These are phyloP conservation scores for Alligator sinensis DNA, from an alignment of 2,113 vertebrate genomes.

Conservation along the genomic window DNA sequence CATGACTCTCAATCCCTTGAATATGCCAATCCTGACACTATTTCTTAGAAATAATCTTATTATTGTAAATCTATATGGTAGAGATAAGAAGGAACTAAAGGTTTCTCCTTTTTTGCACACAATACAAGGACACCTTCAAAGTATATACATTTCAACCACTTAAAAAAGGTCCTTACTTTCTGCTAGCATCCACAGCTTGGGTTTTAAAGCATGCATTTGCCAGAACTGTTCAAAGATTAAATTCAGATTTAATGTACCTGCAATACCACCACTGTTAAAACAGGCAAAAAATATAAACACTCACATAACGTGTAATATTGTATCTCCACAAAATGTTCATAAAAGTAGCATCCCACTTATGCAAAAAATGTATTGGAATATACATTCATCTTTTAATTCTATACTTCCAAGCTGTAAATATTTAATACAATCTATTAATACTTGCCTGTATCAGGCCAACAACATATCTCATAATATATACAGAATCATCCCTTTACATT, in stretches of 20 bases:
- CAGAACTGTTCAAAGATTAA: not conserved
- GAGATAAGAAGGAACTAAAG: not conserved
- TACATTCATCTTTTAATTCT: not conserved
- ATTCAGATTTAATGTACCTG: not conserved
- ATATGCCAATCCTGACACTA: slow-evolving; percentile 3
- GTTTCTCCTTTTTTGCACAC: not conserved
- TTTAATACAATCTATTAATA: not conserved
- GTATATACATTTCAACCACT: not conserved
- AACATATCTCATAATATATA: not conserved
- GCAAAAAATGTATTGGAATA: not conserved
- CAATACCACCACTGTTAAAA: not conserved
- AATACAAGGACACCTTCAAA: not conserved
- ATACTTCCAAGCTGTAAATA: not conserved
- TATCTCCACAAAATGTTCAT: not conserved
- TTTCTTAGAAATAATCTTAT: not conserved
- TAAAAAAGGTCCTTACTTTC: not conserved
- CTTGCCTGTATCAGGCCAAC: not conserved
- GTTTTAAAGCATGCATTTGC: not conserved
- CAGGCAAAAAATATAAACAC: not conserved
- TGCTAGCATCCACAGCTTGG: not conserved
- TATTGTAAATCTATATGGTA: not conserved
- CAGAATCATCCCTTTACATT: not conserved
- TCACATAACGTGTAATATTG: not conserved
- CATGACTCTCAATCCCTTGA: rapidly evolving
- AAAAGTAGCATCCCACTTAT: not conserved